These are phyloP conservation scores for Steinernema khuongi DNA, from an alignment of 1,140 invertebrate species.

Conservation along the genomic window DNA sequence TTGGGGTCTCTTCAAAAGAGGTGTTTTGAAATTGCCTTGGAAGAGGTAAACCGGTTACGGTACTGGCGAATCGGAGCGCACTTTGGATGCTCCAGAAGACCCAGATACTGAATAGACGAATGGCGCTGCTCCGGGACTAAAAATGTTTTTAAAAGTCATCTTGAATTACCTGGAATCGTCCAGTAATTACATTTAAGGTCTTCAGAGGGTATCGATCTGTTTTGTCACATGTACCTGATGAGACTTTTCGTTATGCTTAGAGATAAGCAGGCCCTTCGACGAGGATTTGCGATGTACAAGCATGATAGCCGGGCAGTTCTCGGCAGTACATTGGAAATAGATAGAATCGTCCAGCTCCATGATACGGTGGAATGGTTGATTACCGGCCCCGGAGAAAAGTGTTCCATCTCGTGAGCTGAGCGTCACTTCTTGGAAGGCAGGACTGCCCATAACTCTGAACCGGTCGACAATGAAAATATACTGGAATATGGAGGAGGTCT, in stretches of 20 bases:
- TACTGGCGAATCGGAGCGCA: not conserved
- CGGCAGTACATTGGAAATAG: not conserved
- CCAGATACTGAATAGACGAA: not conserved
- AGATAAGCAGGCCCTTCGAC: not conserved
- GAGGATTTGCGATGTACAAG: not conserved
- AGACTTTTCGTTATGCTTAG: not conserved
- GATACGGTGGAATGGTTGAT: not conserved
- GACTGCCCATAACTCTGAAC: not conserved
- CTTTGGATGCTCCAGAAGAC: not conserved
- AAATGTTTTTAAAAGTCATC: too few relatives aligned
- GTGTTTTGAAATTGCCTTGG: not conserved
- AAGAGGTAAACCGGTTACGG: not conserved
- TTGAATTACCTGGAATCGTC: too few relatives aligned
- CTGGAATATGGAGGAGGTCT: not conserved
- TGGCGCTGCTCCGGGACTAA: not conserved
- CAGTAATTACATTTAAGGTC: too few relatives aligned
- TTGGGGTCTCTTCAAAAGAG: not conserved
- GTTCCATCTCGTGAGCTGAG: not conserved
- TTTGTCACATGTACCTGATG: not conserved
- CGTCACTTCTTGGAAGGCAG: not conserved
- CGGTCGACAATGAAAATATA: too few relatives aligned
- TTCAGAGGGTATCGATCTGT: too few relatives aligned
- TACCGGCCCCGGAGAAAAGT: not conserved
- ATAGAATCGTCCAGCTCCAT: not conserved
- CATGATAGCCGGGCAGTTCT: not conserved